Conservation (phyloP, 2,797 vertebrate species). For the Lates japonicus region DNA sequence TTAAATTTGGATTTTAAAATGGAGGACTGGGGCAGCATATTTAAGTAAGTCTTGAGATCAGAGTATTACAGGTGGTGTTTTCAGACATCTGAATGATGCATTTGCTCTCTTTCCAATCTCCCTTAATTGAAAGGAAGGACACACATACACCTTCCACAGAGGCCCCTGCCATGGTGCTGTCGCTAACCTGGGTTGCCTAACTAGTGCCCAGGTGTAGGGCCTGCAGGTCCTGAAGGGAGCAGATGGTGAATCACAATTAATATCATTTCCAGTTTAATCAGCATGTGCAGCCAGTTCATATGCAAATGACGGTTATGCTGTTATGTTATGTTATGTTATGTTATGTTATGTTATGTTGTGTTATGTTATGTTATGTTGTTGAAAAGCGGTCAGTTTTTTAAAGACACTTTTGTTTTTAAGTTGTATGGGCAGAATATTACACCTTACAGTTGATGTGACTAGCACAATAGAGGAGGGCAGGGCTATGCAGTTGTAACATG, state of each 20-base stretch:
- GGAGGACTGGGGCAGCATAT: not conserved
- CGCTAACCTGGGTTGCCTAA: conserved; percentile 67
- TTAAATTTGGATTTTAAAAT: not conserved
- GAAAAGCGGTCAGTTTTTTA: conserved; percentile 4
- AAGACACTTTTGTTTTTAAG: not conserved
- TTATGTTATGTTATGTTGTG: not conserved
- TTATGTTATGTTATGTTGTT: too few relatives aligned
- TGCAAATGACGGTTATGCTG: not conserved
- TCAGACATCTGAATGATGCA: conserved; percentile 99
- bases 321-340: not conserved
- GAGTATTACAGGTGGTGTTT: conserved; percentile 96
- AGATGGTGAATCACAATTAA: conserved; percentile 39
- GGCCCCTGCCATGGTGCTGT: conserved; percentile 93
- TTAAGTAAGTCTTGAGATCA: not conserved
- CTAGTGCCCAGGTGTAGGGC: conserved; percentile 43
- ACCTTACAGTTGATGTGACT: conserved; percentile 28
- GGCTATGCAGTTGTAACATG: conserved; percentile 49
- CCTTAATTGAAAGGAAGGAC: conserved; percentile 98
- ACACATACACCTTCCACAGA: conserved; percentile 99
- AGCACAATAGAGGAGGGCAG: conserved; percentile 58
- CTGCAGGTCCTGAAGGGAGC: conserved; percentile 47
- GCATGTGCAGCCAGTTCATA: not conserved
- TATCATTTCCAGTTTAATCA: not conserved
- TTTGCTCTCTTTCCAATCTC: conserved; percentile 95
- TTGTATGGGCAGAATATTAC: conserved; percentile 28